These are phyloP conservation scores for Pristionchus entomophagus DNA, from an alignment of 2,888 invertebrate species.

Conservation along the genomic window DNA sequence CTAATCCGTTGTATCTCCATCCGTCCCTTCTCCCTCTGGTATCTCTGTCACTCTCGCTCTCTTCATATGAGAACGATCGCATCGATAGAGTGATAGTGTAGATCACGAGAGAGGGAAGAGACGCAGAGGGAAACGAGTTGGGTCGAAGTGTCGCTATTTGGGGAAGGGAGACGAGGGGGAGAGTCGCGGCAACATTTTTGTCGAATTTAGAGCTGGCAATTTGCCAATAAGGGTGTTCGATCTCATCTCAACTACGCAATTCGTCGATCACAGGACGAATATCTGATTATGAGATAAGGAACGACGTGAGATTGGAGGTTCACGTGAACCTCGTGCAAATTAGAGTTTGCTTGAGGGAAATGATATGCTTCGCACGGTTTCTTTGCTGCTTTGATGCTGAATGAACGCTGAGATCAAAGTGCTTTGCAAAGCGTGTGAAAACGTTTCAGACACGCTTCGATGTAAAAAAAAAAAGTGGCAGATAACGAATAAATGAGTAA, in stretches of 20 bases:
- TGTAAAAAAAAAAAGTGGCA: too few relatives aligned
- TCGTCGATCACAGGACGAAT: too few relatives aligned
- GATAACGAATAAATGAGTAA: background rate
- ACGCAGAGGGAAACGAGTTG: slow-evolving; percentile 44
- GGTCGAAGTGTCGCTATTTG: slow-evolving; percentile 13
- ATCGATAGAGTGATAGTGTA: background rate
- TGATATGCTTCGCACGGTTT: too few relatives aligned
- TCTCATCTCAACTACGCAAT: too few relatives aligned
- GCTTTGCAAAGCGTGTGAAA: background rate
- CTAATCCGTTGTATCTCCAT: background rate
- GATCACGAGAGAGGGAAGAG: slow-evolving; percentile 29
- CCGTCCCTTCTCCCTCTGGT: too few relatives aligned
- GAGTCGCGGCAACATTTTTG: slow-evolving; percentile 4
- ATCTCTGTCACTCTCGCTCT: slow-evolving; percentile 24
- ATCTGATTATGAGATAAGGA: too few relatives aligned
- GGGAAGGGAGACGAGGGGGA: background rate
- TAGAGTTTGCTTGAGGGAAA: too few relatives aligned
- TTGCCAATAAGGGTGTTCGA: too few relatives aligned
- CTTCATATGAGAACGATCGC: background rate
- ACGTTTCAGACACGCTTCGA: background rate
- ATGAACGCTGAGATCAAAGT: background rate
- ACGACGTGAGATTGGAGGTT: too few relatives aligned
- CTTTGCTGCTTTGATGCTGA: background rate
- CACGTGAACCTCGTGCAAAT: too few relatives aligned
- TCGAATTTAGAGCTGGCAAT: background rate